A percentile compares a stretch with the other conserved stretches of the same genome.
Evolutionary conservation across 2,797 vertebrate genomes (phyloP).

Genomic region (Pelochelys cantorii): DNA sequence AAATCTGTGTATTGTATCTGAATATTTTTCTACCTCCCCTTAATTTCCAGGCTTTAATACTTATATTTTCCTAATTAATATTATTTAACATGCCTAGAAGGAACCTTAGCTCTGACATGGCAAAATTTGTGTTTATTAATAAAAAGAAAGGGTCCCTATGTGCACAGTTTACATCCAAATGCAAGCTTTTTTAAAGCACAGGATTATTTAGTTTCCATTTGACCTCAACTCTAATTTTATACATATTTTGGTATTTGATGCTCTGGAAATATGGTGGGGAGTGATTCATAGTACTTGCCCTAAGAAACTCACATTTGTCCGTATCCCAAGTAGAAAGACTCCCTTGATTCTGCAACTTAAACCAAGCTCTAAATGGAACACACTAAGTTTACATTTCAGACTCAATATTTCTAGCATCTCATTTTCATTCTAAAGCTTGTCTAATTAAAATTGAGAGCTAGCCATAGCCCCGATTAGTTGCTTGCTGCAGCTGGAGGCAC

Average conservation of each 20-base stretch:
- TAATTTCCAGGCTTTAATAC: background rate
- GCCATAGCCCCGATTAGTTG: background rate
- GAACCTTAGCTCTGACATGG: background rate
- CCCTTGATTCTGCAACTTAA: background rate
- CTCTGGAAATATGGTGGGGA: background rate
- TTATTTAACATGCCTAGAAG: background rate
- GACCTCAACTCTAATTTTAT: background rate
- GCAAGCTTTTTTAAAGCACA: background rate
- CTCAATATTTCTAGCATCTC: background rate
- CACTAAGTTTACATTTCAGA: background rate
- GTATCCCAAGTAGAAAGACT: background rate
- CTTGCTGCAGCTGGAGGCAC: constrained; percentile 16
- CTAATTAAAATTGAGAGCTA: constrained; percentile 34
- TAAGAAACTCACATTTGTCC: accelerated
- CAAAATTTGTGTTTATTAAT: background rate
- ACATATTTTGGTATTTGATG: background rate
- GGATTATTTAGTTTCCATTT: background rate
- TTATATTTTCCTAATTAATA: background rate
- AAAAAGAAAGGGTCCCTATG: background rate
- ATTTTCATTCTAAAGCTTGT: constrained; percentile 57
- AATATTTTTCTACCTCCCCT: background rate
- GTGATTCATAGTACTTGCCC: too few species aligned
- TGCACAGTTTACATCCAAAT: background rate
- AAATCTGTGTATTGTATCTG: background rate
- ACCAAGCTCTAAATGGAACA: background rate